phyloP scores from a whole-genome alignment of 2,797 vertebrate species.

The Typhlichthys subterraneus region DNA sequence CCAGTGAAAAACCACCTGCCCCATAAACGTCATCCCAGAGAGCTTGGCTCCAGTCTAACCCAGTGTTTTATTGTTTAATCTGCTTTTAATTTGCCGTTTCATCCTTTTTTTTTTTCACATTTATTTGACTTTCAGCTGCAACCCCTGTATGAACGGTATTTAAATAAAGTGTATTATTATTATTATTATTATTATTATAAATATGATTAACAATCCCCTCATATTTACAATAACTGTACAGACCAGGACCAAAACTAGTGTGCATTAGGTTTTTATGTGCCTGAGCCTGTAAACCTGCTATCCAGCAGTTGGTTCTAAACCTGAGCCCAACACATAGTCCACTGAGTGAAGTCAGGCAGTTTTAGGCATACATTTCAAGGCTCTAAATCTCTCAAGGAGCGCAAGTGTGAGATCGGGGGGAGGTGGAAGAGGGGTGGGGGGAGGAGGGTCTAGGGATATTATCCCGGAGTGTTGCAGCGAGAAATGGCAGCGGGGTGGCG shows the following conservation, averaged over 20 bases:
- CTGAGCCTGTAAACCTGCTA: slow-evolving; percentile 4
- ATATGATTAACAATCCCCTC: no score
- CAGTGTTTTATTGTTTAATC: neutral
- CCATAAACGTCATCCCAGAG: slow-evolving; percentile 2
- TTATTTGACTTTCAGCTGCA: no score
- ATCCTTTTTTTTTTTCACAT: no score
- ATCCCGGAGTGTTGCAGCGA: slow-evolving; percentile 37
- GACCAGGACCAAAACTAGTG: no score
- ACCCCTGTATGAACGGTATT: no score
- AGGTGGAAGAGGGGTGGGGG: slow-evolving; percentile 1
- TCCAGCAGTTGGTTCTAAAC: neutral
- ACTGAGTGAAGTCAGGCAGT: slow-evolving; percentile 2
- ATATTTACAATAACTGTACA: no score
- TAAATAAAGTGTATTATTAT: no score
- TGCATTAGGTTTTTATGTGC: no score
- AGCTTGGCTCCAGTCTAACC: neutral
- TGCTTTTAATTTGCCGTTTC: no score
- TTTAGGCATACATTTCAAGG: slow-evolving; percentile 19
- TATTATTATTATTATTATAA: no score
- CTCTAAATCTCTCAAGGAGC: slow-evolving; percentile 16
- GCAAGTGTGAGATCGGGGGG: neutral
- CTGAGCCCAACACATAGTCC: slow-evolving; percentile 12
- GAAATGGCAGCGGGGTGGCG: neutral
- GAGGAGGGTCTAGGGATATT: slow-evolving; percentile 9
- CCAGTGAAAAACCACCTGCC: slow-evolving; percentile 62